phyloP scores from a whole-genome alignment of 2,797 vertebrate species.

The Jordanella pulchra region DNA sequence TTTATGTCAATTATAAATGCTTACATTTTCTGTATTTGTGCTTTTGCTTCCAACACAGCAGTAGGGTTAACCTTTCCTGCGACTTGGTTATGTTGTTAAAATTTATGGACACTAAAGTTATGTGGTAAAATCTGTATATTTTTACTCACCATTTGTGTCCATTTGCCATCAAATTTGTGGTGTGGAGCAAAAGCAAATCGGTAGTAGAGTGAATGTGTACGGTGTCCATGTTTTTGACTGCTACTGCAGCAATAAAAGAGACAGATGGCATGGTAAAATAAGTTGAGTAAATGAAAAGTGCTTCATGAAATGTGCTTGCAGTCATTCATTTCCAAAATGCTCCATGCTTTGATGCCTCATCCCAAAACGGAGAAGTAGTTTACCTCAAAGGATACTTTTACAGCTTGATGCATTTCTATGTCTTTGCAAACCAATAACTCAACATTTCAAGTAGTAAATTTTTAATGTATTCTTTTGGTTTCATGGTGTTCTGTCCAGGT shows the following conservation, averaged over 20 bases:
- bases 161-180: slow-evolving; percentile 10
- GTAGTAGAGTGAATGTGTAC: slow-evolving; percentile 6
- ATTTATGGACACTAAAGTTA: slow-evolving; percentile 15
- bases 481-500: slow-evolving; percentile 27
- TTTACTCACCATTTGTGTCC: slow-evolving; percentile 7
- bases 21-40: too few relatives aligned
- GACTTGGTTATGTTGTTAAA: slow-evolving; percentile 5
- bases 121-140: slow-evolving; percentile 19
- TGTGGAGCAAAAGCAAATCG: slow-evolving; percentile 18
- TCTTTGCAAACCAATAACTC: slow-evolving; percentile 34
- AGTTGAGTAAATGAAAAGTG: slow-evolving; percentile 48
- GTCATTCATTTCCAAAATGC: slow-evolving; percentile 48
- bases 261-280: slow-evolving; percentile 50
- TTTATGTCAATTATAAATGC: background rate
- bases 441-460: slow-evolving; percentile 31
- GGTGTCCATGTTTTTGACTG: slow-evolving; percentile 12
- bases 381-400: slow-evolving; percentile 45
- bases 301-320: slow-evolving; percentile 45
- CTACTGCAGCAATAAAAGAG: slow-evolving; percentile 42
- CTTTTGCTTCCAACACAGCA: background rate
- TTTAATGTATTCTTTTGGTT: slow-evolving; percentile 53
- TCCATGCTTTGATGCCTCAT: slow-evolving; percentile 34
- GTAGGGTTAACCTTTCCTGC: slow-evolving; percentile 18
- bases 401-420: slow-evolving; percentile 34
- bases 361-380: slow-evolving; percentile 21